Percentiles rank a stretch among this genome's conserved stretches.
These are phyloP conservation scores for Castor canadensis DNA, from an alignment of 2,113 vertebrate species.

Conservation along the genomic window DNA sequence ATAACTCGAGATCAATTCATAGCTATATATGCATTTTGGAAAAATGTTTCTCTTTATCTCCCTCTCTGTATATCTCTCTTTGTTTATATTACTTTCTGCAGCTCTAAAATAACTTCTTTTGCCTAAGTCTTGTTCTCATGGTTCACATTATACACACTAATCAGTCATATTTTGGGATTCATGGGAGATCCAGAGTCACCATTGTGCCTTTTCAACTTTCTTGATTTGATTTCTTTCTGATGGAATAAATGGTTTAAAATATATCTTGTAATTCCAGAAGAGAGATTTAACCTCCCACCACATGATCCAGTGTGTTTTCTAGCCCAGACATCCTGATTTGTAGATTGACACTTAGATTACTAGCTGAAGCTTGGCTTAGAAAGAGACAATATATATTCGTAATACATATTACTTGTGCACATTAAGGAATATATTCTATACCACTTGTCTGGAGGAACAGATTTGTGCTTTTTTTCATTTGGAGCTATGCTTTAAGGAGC, in stretches of 20 bases:
- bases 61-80: no score
- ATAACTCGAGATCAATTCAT: background rate
- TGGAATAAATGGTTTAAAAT: background rate
- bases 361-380: background rate
- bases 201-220: background rate
- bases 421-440: background rate
- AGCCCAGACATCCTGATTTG: background rate
- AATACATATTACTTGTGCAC: background rate
- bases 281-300: background rate
- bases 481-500: background rate
- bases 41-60: background rate
- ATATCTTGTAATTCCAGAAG: background rate
- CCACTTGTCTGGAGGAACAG: background rate
- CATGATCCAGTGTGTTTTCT: background rate
- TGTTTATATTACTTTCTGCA: background rate
- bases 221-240: background rate
- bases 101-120: background rate
- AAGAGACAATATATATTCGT: background rate
- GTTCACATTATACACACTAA: background rate
- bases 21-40: background rate
- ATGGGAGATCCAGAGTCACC: background rate
- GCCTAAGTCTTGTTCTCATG: background rate
- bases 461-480: background rate
- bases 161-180: background rate
- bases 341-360: background rate